Evolutionary conservation across 2,113 vertebrate genomes (phyloP), one percentile per base, ranked within the genome.

Genomic region (Tapirus terrestris): DNA sequence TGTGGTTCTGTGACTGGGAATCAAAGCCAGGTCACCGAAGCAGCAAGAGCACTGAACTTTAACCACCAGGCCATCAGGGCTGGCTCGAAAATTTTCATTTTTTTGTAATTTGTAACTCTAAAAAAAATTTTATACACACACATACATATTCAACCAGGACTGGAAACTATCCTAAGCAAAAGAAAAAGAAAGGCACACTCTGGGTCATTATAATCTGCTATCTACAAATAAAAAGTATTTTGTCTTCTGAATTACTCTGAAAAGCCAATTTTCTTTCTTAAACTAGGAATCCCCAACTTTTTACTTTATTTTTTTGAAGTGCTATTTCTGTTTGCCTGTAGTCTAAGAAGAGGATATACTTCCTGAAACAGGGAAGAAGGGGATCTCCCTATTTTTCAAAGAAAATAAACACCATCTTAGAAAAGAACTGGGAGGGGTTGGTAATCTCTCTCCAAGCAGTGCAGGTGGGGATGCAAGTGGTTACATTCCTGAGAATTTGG

Each of bases 401-500:
- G 76, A 93, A 93, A 96, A 96, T 75, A 89, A 95, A 85, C 7
- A 67, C 33, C 56, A 58, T 63, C 88, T 88, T 67, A 92, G 39
- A 77, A 80, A 86, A 95, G 43, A 67, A 53, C 1, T 9, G 29
- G 45, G 80, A 80, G 6, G 51, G 61, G 20, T 13, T 79, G n/a
- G 48, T 51, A 36, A 23, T 13, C 58, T 33, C 73, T 73, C 65
- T 93, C 39, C n/a, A 82, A 87, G 51, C 29, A 53, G 29, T 86
- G 31, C 23, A 72, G 48, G 36, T 8, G 0, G 9, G 21, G 48
- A 80, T 75, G 14, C 5, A n/a, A 80, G 21, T 56, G 31, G 25
- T 20, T 85, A 21, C 10, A 29, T 33, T 63, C 36, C 51, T 76
- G 77, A 77, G 33, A 85, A 91, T 39, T 45, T 4, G 51, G 7